Base-by-base conservation (phyloP, 2,797 vertebrate species). In the Sebastes flavidus region DNA sequence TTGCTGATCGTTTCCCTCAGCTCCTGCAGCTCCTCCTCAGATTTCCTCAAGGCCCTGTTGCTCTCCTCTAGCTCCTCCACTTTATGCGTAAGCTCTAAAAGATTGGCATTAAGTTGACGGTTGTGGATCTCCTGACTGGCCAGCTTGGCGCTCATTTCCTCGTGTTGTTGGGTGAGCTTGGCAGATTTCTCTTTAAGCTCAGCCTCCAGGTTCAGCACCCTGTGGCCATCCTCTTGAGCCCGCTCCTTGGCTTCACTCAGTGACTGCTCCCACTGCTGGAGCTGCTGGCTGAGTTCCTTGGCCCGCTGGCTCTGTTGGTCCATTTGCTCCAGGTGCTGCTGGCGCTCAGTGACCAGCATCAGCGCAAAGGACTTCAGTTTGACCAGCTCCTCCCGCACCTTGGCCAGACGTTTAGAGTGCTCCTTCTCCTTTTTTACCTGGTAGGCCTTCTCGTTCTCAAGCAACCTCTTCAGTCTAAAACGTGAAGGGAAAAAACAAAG, bases 261-360 rank as follows among this genome's bases (percentile, higher is more conserved):
- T 34, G 96, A 96, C 80, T 97, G 96, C 81, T 99, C 97, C 75
- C 96, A 96, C 87, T 99, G 97, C 85, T 96, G 96, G 24, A 98
- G 91, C 89, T 97, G 97, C 91, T 97, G 96, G 67, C 94, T 96
- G 63, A 99, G 96, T 36, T 98, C 97, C 91, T 99, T 97, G 79
- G 98, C 96, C 87, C 95, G 96, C 84, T 98, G 97, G 75, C 94
- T 97, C 89, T 99, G 98, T 87, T 98, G 97, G 89, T 97, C 97
- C 83, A 99, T 97, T 88, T 99, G 97, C 78, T 99, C 98, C 80
- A 99, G 96, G 90, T 99, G 97, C 92, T 99, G 97, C 94, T 99
- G 98, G 70, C 97, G 97, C 88, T 99, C 98, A 93, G 99, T 99
- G 84, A 99, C 98, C 92, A 99, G 95, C 98, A 99, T 98, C 88